Evolutionary conservation across 2,113 vertebrate species (phyloP).

Genomic region (Proterorhinus semilunaris): DNA sequence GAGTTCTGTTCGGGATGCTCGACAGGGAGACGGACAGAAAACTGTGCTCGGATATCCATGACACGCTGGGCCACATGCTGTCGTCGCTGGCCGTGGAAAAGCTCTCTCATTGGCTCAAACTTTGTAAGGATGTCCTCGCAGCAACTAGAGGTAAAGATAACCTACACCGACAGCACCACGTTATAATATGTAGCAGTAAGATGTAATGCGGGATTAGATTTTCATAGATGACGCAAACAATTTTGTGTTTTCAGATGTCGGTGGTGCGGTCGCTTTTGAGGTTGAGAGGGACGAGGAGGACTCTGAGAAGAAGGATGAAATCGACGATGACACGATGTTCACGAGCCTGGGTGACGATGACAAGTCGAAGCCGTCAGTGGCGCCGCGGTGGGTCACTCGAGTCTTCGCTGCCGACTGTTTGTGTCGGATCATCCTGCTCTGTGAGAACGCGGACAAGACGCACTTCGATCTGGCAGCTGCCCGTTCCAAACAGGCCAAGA

Average conservation of each 20-base stretch:
- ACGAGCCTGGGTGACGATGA: constrained; percentile 93
- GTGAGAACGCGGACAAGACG: constrained; percentile 87
- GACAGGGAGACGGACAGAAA: constrained; percentile 96
- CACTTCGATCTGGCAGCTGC: constrained; percentile 95
- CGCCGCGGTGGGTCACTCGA: constrained; percentile 96
- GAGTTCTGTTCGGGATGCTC: constrained; percentile 96
- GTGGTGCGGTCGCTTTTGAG: constrained; percentile 78
- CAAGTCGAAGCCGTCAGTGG: constrained; percentile 92
- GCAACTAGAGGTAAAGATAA: constrained; percentile 87
- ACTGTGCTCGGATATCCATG: constrained; percentile 95
- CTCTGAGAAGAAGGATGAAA: constrained; percentile 95
- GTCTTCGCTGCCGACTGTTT: constrained; percentile 97
- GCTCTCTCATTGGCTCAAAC: constrained; percentile 95
- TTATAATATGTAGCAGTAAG: neutral
- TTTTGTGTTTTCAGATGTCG: constrained; percentile 79
- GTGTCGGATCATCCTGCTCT: constrained; percentile 92
- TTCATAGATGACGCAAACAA: too few relatives aligned
- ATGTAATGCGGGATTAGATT: too few relatives aligned
- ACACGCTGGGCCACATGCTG: constrained; percentile 97
- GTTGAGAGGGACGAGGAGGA: constrained; percentile 91
- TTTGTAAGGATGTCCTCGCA: constrained; percentile 97
- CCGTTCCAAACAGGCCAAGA: constrained; percentile 84
- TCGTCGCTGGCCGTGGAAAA: constrained; percentile 95
- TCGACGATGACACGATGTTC: constrained; percentile 98
- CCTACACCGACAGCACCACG: neutral